A percentile compares a stretch with the other conserved stretches of the same genome.
Evolutionary conservation across 1,140 invertebrate species (phyloP).

Genomic region (Drosophila arizonae): DNA sequence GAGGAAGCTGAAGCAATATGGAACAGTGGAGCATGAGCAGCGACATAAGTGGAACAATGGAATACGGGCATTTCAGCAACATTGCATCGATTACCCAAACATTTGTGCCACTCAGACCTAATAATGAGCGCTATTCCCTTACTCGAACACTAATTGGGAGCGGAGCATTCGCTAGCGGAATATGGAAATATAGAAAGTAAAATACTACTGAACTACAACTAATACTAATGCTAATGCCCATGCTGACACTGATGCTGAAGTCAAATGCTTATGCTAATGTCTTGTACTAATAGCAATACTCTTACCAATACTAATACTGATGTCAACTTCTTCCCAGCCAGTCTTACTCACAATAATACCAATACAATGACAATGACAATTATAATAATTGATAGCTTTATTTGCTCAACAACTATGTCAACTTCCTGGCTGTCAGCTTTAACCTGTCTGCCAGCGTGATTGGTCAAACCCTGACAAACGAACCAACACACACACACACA

Average conservation of each 20-base stretch:
- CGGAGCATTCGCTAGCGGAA: background rate
- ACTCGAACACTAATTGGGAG: background rate
- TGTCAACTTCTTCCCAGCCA: no score
- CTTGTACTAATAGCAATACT: no score
- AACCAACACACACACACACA: background rate
- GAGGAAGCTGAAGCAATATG: background rate
- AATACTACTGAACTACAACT: background rate
- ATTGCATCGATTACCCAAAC: background rate
- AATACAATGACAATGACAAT: background rate
- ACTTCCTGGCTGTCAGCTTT: constrained; percentile 9
- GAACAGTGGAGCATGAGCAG: background rate
- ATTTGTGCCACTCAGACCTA: background rate
- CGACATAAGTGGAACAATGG: background rate
- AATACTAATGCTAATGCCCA: background rate
- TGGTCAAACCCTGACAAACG: background rate
- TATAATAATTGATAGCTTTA: background rate
- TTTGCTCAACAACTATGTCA: constrained; percentile 18
- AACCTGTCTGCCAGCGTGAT: constrained; percentile 1
- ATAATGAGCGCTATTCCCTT: background rate
- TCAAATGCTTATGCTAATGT: no score
- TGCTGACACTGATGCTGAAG: background rate
- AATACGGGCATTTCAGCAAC: background rate
- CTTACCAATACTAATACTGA: no score
- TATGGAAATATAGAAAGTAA: no score
- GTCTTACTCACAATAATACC: no score